Conservation (phyloP, 2,113 vertebrate species). For the Diglossa brunneiventris region DNA sequence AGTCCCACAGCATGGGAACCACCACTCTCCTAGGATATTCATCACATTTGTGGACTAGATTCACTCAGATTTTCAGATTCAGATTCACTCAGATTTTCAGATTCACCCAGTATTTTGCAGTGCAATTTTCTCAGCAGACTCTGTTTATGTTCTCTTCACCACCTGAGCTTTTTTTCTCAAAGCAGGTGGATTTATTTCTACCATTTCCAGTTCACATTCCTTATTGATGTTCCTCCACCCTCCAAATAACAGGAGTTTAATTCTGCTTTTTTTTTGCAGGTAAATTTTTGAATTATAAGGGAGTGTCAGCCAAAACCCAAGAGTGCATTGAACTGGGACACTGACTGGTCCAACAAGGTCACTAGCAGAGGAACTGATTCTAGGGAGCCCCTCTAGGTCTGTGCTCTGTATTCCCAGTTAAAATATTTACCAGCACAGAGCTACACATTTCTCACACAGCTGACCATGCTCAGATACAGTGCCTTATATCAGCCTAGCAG, state of each 20-base stretch:
- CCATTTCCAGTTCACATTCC: not conserved
- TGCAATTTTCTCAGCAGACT: not conserved
- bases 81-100: not conserved
- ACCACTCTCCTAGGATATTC: too few species aligned
- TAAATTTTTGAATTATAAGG: not conserved
- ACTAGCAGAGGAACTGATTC: not conserved
- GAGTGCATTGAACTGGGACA: not conserved
- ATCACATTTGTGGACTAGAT: not conserved
- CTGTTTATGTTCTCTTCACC: not conserved
- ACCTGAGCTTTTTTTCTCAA: not conserved
- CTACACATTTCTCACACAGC: not conserved
- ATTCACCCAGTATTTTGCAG: not conserved
- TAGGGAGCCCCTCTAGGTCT: not conserved
- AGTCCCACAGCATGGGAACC: fast-evolving
- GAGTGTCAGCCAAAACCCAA: not conserved
- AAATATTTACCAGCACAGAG: not conserved
- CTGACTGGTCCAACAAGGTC: not conserved
- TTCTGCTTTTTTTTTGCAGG: not conserved
- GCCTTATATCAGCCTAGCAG: not conserved
- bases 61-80: not conserved
- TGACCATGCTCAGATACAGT: not conserved
- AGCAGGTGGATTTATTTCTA: not conserved
- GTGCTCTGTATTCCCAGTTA: not conserved
- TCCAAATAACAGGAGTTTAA: fast-evolving
- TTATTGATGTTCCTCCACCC: not conserved